phyloP scores from a whole-genome alignment of 1,140 invertebrate species.

The Lepidurus couesii region DNA sequence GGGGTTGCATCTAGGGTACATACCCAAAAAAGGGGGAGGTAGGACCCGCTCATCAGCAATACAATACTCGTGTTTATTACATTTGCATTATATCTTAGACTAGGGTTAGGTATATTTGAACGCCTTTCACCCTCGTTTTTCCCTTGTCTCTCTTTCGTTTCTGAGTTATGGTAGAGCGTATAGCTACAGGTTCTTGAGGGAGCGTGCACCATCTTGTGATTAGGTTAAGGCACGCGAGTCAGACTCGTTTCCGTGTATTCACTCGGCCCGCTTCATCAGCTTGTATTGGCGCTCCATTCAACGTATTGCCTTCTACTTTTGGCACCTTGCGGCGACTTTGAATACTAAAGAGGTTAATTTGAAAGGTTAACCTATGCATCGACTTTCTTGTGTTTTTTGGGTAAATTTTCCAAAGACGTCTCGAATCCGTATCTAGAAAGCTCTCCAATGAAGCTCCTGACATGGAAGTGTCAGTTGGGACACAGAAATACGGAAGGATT shows the following conservation, averaged over 20 bases:
- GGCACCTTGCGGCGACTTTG: too few relatives aligned
- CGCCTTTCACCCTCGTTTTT: not conserved
- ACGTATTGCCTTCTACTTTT: not conserved
- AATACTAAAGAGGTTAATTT: too few relatives aligned
- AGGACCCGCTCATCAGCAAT: slow-evolving; percentile 9
- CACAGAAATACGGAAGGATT: too few relatives aligned
- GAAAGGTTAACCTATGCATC: too few relatives aligned
- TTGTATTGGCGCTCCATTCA: not conserved
- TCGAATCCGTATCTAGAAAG: too few relatives aligned
- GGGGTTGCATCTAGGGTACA: not conserved
- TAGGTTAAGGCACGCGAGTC: not conserved
- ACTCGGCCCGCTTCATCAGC: not conserved
- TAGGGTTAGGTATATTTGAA: slow-evolving; percentile 9
- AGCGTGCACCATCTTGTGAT: not conserved
- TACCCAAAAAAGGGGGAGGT: not conserved
- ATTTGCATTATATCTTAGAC: slow-evolving; percentile 11
- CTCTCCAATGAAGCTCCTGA: too few relatives aligned
- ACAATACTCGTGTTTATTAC: slow-evolving; percentile 19
- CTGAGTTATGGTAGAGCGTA: not conserved
- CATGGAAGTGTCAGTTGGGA: too few relatives aligned
- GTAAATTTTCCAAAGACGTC: too few relatives aligned
- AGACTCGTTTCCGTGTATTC: not conserved
- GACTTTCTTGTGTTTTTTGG: too few relatives aligned
- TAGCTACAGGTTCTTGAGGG: not conserved
- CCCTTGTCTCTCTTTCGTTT: not conserved